Conservation (phyloP, 1,140 invertebrate genomes). For the Leguminivora glycinivorella region DNA sequence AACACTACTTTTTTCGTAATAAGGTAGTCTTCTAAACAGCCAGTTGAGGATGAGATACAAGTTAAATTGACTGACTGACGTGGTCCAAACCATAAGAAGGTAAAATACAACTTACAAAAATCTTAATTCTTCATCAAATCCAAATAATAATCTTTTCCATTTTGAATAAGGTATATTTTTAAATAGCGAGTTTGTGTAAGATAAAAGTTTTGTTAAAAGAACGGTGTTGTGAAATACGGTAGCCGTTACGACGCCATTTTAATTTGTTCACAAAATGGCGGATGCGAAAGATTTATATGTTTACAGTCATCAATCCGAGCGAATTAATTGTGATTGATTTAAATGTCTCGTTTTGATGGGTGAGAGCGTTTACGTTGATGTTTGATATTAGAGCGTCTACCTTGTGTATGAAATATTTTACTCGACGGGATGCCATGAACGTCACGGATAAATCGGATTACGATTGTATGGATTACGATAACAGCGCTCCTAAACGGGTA, state of each 20-base stretch:
- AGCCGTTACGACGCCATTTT: slow-evolving; percentile 13
- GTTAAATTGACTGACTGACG: neutral
- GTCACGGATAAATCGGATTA: no score
- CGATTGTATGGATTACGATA: no score
- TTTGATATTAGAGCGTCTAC: no score
- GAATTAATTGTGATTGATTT: neutral
- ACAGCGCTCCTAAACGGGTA: no score
- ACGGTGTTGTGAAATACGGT: neutral
- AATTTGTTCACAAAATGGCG: slow-evolving; percentile 22
- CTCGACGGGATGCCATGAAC: no score
- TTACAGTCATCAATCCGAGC: neutral
- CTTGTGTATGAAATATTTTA: no score
- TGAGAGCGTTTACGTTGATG: no score
- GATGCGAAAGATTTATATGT: neutral
- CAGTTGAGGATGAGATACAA: neutral
- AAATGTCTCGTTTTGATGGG: neutral
- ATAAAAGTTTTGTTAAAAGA: neutral
- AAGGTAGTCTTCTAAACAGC: neutral
- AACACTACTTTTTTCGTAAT: neutral
- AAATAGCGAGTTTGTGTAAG: neutral
- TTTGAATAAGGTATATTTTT: neutral
- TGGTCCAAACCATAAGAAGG: neutral
- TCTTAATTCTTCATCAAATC: neutral
- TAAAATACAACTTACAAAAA: neutral
- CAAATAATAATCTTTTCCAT: neutral